These are phyloP conservation scores for Hyles lineata DNA, from an alignment of 2,888 invertebrate genomes.

Conservation along the genomic window DNA sequence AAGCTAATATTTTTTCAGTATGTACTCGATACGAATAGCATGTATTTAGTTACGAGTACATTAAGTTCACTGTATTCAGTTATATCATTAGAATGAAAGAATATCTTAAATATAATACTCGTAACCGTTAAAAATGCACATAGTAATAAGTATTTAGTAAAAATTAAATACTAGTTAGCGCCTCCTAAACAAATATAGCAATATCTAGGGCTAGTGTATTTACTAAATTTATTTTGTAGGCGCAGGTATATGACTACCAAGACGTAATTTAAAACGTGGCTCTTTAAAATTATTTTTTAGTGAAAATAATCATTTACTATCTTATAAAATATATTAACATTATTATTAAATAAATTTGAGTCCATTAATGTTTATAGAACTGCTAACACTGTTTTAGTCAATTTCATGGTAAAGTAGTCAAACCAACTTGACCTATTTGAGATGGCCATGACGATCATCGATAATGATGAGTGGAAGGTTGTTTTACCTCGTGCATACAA, in stretches of 20 bases:
- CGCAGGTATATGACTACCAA: too few relatives aligned
- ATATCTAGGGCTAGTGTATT: neutral
- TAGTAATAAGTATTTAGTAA: too few relatives aligned
- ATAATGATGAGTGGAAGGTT: conserved; percentile 34
- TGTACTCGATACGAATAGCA: too few relatives aligned
- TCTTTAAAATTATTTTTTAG: neutral
- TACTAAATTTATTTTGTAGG: neutral
- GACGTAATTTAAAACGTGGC: too few relatives aligned
- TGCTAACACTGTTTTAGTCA: neutral
- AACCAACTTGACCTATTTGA: conserved; percentile 41
- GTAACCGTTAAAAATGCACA: too few relatives aligned
- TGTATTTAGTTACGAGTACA: too few relatives aligned
- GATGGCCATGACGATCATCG: conserved; percentile 22
- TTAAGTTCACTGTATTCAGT: too few relatives aligned
- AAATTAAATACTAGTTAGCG: neutral
- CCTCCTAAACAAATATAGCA: neutral
- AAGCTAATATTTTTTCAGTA: too few relatives aligned
- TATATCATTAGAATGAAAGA: too few relatives aligned
- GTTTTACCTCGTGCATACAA: conserved; percentile 37
- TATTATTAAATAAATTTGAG: neutral
- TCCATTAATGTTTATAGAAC: neutral
- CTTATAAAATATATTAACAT: too few relatives aligned
- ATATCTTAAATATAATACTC: too few relatives aligned
- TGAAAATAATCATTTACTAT: neutral
- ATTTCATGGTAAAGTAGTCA: conserved; percentile 23